These are phyloP conservation scores for Plusia festucae DNA, from an alignment of 2,888 invertebrate genomes.

Conservation along the genomic window DNA sequence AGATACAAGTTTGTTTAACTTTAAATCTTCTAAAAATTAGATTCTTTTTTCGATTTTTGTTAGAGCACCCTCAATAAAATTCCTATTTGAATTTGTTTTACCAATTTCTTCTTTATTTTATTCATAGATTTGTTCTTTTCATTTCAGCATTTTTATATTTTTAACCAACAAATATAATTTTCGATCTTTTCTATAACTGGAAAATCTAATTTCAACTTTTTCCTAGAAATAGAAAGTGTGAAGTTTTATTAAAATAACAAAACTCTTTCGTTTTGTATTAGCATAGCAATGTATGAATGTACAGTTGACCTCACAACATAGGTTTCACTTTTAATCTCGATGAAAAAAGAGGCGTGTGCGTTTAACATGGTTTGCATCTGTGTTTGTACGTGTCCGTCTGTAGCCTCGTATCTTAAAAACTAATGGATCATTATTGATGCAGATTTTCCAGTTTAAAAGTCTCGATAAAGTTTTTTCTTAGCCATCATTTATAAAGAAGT, in stretches of 20 bases:
- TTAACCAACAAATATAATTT: neutral
- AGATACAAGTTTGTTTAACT: too few relatives aligned
- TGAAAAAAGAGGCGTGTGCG: neutral
- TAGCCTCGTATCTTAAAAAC: too few relatives aligned
- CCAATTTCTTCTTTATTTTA: neutral
- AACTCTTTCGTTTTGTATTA: conserved; percentile 2
- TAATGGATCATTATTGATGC: too few relatives aligned
- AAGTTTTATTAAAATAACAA: conserved; percentile 6
- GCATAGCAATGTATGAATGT: neutral
- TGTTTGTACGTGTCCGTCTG: too few relatives aligned
- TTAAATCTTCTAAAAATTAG: too few relatives aligned
- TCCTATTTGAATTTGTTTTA: neutral
- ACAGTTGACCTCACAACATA: neutral
- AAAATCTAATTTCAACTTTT: neutral
- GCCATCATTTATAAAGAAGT: too few relatives aligned
- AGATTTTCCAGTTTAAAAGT: too few relatives aligned
- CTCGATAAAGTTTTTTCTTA: too few relatives aligned
- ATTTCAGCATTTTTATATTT: neutral
- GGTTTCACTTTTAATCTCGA: neutral
- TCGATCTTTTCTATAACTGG: neutral
- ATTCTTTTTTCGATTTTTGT: too few relatives aligned
- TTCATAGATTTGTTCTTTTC: conserved; percentile 2
- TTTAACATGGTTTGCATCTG: neutral
- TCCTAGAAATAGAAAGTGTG: neutral
- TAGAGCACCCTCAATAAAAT: too few relatives aligned